These are phyloP conservation scores for Molanna angustata DNA, from an alignment of 2,888 invertebrate species.

Conservation along the genomic window DNA sequence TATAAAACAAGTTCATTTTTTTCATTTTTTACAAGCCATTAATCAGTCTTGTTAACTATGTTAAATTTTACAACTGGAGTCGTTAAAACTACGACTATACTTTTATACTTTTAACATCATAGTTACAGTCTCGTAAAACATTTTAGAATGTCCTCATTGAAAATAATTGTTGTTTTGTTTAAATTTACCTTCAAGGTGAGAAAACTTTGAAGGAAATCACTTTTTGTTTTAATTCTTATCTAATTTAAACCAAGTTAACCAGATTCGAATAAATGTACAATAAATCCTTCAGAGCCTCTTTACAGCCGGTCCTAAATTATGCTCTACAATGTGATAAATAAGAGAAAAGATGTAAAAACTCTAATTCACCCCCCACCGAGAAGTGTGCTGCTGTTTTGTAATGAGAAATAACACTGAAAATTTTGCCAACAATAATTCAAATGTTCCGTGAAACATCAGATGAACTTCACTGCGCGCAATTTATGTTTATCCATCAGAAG, in stretches of 20 bases:
- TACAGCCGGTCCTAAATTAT: conserved; percentile 21
- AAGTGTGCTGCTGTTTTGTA: conserved; percentile 10
- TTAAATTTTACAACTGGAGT: too few relatives aligned
- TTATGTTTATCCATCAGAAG: too few relatives aligned
- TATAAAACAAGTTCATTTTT: too few relatives aligned
- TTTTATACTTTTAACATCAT: too few relatives aligned
- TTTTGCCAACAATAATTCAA: conserved; percentile 8
- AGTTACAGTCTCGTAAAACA: too few relatives aligned
- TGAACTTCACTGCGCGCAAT: too few relatives aligned
- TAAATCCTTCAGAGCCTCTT: conserved; percentile 17
- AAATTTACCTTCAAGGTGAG: too few relatives aligned
- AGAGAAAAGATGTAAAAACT: conserved; percentile 13
- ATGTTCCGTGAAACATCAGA: conserved; percentile 5
- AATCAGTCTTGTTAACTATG: too few relatives aligned
- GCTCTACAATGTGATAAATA: conserved; percentile 27
- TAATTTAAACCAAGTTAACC: conserved; percentile 10
- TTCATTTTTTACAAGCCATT: too few relatives aligned
- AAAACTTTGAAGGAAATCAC: not conserved
- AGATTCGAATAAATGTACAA: conserved; percentile 18
- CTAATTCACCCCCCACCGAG: conserved; percentile 14
- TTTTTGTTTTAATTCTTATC: conserved; percentile 7
- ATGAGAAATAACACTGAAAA: conserved; percentile 6
- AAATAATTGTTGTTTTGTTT: too few relatives aligned
- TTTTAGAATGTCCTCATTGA: too few relatives aligned
- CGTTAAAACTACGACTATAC: too few relatives aligned